These are phyloP conservation scores for Mesoclemmys tuberculata DNA, from an alignment of 2,113 vertebrate species.

Conservation along the genomic window DNA sequence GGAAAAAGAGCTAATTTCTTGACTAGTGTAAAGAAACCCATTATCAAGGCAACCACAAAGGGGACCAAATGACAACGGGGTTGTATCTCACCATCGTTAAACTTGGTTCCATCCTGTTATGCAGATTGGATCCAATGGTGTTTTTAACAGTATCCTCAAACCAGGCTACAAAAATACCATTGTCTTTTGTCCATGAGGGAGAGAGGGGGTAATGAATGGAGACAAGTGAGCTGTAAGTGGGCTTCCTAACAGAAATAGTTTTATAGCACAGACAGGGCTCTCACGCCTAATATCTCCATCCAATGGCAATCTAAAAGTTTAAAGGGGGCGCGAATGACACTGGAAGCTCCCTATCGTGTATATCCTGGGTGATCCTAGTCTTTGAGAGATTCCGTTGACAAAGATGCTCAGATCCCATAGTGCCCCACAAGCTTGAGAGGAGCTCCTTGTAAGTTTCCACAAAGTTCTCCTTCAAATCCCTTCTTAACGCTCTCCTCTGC, in stretches of 20 bases:
- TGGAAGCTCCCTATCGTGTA: neutral
- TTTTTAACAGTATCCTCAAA: neutral
- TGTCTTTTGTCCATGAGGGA: neutral
- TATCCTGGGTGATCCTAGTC: neutral
- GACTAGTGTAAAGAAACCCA: neutral
- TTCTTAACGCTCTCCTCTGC: neutral
- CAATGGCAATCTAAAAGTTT: neutral
- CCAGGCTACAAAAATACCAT: neutral
- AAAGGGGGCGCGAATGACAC: neutral
- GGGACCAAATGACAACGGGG: neutral
- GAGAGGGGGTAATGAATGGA: neutral
- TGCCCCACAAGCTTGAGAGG: neutral
- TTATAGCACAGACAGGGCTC: neutral
- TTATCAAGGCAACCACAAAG: neutral
- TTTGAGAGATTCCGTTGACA: neutral
- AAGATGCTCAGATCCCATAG: neutral
- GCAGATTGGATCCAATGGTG: neutral
- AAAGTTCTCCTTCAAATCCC: neutral
- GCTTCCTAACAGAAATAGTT: neutral
- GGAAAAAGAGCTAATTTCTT: neutral
- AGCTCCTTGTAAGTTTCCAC: neutral
- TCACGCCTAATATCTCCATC: neutral
- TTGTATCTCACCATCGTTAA: neutral
- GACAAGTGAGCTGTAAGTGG: neutral
- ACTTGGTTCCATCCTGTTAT: neutral